Percentiles rank a stretch among this genome's conserved stretches.
These are phyloP conservation scores for Microcebus tavaratra DNA, from an alignment of 2,113 vertebrate species.

Conservation along the genomic window DNA sequence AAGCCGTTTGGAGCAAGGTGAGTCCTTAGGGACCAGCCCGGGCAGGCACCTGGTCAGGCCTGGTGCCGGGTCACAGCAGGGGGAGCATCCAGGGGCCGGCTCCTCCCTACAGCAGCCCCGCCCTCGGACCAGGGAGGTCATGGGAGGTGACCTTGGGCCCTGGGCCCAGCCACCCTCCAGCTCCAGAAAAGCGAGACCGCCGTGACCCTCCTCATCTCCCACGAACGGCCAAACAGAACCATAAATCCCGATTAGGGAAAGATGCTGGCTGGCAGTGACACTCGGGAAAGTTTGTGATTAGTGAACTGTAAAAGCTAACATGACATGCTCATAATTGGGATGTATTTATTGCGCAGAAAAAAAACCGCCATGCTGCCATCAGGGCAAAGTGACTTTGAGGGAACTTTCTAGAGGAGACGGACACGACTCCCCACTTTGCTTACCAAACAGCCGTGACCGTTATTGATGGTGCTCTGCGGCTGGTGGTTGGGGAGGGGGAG, in stretches of 20 bases:
- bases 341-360: slow-evolving; percentile 82
- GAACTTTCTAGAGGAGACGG: slow-evolving; percentile 84
- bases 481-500: slow-evolving; percentile 78
- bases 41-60: accelerated
- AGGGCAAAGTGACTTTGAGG: slow-evolving; percentile 87
- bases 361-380: slow-evolving; percentile 52
- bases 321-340: slow-evolving; percentile 82
- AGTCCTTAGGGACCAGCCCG: neutral
- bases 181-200: neutral
- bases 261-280: slow-evolving; percentile 72
- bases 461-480: slow-evolving; percentile 84
- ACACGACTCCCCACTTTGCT: slow-evolving; percentile 67
- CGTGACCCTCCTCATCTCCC: slow-evolving; percentile 51
- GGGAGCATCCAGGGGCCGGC: neutral
- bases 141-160: slow-evolving; percentile 15
- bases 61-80: neutral
- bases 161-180: neutral
- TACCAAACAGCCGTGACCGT: slow-evolving; percentile 80
- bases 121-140: neutral
- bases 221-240: neutral
- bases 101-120: neutral
- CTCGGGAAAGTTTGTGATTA: slow-evolving; percentile 82
- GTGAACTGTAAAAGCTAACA: slow-evolving; percentile 83
- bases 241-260: slow-evolving; percentile 68
- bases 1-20: neutral